Base-by-base conservation (phyloP, 1,140 invertebrate genomes). In the Heterodera schachtii region DNA sequence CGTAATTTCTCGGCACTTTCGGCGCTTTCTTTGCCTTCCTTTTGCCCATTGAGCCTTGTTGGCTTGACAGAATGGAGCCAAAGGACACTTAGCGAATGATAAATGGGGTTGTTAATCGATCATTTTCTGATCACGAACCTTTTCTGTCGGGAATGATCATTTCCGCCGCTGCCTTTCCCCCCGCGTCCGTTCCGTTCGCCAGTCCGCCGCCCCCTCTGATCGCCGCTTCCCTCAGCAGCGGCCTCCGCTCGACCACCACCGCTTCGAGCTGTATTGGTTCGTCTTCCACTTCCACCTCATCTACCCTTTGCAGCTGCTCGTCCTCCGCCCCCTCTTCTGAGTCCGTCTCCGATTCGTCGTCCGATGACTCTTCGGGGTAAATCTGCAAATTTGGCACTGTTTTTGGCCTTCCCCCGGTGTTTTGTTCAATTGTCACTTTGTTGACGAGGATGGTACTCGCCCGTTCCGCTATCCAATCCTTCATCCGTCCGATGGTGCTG, bases 391-490 rank as follows among this genome's bases (percentile, higher is more conserved):
- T 75, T 49, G 47, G 11, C n/a, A 8, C 31, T 41, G 69, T 71
- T 9, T 71, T 19, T 43, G 31, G 1, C 69, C 16, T 64, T 19
- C 57, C 57, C 57, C 43, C 3, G 44, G 44, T 6, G 31, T 31
- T 31, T 31, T 31, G 31, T 31, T 31, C 31, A 31, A 31, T 31
- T 31, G 19, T 52, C 19, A 76, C 75, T n/a, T 78, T 78, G 70
- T 78, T 78, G 31, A 78, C 4, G 41, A 78, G 47, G 47, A 78
- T 78, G 64, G 84, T 86, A 31, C 71, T 81, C 9, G 84, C 85
- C 67, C 70, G 79, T 46, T 87, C 87, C 66, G 86, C 86, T 11
- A 87, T 57, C 87, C 87, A 87, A 81, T 83, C 87, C 76, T 84
- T 87, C 78, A 82, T 79, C 73, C 60, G 80, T n/a, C 82, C 82